Base-by-base conservation (phyloP, 64 coral and sea anemone genomes). In the Platygyra sinensis region DNA sequence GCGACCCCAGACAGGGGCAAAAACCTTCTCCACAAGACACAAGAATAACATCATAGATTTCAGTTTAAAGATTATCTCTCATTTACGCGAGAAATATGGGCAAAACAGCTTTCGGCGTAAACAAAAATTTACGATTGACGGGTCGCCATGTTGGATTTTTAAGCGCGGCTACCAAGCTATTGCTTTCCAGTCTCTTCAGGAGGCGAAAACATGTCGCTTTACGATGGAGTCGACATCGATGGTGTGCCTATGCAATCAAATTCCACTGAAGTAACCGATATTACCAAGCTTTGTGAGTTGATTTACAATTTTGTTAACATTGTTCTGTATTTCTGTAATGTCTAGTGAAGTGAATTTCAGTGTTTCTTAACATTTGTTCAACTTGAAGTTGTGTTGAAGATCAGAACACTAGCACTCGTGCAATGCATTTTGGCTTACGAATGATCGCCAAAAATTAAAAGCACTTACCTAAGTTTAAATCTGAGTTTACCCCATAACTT, bases 151-250 rank as follows among this genome's bases (percentile, higher is more conserved):
- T 85, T 85, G 63, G 38, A 85, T 51, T 36, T n/a, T 9, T 6
- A 71, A 3, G 62, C 36, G 63, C 8, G 81, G 81, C 28, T 85
- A 69, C 81, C 18, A 85, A 85, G 81, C 20, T 42, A 85, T 3
- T 50, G 22, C 15, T 57, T 67, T n/a, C 11, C 65, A 69, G 65
- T 29, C 10, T 25, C 65, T 27, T 22, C 77, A 24, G 50, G 50
- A 79, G 51, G 27, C 0, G 13, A 42, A 39, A 92, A 92, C 49
- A 92, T 92, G 90, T 92, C 90, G 79, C 83, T 92, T 2, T 92
- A 92, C 62, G 90, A 92, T 65, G 81, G 81, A 72, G 81, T 85
- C 10, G 90, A 92, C 28, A 77, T 92, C 32, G 90, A 92, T 61
- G 90, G 90, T 27, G 90, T 92, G 2, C 90, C 90, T 73, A 72